Percentiles rank a stretch among this genome's conserved stretches.
Evolutionary conservation across 2,113 vertebrate species (phyloP).

Genomic region (Peromyscus californicus): DNA sequence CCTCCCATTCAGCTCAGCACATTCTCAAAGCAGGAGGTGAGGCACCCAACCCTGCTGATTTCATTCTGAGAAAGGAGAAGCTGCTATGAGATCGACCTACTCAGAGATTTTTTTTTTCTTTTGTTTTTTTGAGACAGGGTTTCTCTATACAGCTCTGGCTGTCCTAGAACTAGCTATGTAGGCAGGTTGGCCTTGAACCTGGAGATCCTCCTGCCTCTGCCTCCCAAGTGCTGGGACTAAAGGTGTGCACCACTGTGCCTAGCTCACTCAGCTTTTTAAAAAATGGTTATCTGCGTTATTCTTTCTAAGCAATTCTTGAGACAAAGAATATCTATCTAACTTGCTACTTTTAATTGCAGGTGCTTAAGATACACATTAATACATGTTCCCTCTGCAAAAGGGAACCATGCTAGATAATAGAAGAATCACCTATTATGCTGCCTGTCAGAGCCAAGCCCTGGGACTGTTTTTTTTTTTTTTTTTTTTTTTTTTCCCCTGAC

Average conservation of each 20-base stretch:
- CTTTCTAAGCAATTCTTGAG: slow-evolving; percentile 42
- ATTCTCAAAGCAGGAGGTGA: neutral
- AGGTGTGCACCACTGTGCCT: neutral
- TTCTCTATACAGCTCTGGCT: neutral
- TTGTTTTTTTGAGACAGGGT: neutral
- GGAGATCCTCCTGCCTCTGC: neutral
- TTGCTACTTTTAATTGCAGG: slow-evolving; percentile 37
- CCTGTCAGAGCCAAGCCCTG: slow-evolving; percentile 21
- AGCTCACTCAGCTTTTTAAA: neutral
- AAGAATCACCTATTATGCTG: neutral
- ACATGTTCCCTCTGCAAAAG: neutral
- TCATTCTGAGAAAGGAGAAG: slow-evolving; percentile 76
- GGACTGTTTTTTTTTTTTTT: neutral
- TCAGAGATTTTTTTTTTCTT: neutral
- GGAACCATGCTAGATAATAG: neutral
- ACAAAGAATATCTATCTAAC: neutral
- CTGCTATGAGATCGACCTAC: slow-evolving; percentile 61
- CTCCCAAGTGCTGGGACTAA: neutral
- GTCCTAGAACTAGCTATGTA: neutral
- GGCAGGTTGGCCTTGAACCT: neutral
- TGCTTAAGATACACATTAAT: neutral
- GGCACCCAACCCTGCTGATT: neutral
- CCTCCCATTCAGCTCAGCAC: neutral
- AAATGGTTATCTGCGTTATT: slow-evolving; percentile 59
- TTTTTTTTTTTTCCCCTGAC: neutral